Conservation (phyloP, 2,888 invertebrate genomes). For the Quadroppia sp. region DNA sequence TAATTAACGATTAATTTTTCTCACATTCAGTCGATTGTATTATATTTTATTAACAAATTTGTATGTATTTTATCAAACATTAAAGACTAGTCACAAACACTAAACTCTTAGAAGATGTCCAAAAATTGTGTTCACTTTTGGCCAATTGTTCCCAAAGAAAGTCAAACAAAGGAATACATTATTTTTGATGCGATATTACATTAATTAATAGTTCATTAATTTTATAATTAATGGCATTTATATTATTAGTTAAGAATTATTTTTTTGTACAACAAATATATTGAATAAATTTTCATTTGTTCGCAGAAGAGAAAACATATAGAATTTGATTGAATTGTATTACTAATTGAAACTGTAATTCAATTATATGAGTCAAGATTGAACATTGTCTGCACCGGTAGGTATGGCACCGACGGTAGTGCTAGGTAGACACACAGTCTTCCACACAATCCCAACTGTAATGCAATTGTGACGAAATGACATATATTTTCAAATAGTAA, state of each 20-base stretch:
- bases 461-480: constrained; percentile 23
- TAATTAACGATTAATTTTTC: too few relatives aligned
- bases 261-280: too few relatives aligned
- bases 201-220: too few relatives aligned
- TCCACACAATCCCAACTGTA: background rate
- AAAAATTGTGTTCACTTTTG: background rate
- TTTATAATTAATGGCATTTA: too few relatives aligned
- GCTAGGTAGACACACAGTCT: background rate
- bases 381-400: background rate
- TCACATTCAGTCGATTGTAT: background rate
- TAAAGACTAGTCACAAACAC: constrained; percentile 2
- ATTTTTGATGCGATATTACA: too few relatives aligned
- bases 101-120: too few relatives aligned
- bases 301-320: too few relatives aligned
- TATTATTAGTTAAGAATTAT: too few relatives aligned
- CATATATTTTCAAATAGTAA: background rate
- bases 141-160: background rate
- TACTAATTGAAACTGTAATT: background rate
- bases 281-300: too few relatives aligned
- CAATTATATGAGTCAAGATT: background rate
- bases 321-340: too few relatives aligned
- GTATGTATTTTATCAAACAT: background rate
- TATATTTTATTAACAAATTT: background rate
- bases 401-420: background rate
- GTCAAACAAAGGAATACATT: background rate